phyloP scores from a whole-genome alignment of 2,888 invertebrate species.

The Amaurobius ferox region DNA sequence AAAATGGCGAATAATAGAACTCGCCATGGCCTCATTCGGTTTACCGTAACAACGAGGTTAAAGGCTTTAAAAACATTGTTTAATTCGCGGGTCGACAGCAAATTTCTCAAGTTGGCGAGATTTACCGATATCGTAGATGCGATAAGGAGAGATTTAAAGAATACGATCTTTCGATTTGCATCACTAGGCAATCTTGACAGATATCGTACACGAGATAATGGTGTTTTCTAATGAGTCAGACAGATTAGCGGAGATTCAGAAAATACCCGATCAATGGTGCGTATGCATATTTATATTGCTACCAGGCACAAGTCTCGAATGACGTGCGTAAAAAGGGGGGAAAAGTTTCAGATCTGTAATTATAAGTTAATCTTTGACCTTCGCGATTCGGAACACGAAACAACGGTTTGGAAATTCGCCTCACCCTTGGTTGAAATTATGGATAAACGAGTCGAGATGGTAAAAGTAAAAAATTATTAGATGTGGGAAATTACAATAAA shows the following conservation, averaged over 20 bases:
- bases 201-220: not conserved
- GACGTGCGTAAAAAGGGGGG: no score
- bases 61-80: slow-evolving; percentile 16
- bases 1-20: slow-evolving; percentile 36
- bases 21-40: slow-evolving; percentile 55
- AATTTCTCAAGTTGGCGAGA: slow-evolving; percentile 14
- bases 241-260: not conserved
- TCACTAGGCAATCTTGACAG: not conserved
- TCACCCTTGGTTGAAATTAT: no score
- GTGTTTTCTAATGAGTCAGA: not conserved
- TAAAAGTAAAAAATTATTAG: no score
- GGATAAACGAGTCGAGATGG: no score
- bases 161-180: not conserved
- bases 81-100: not conserved
- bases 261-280: no score
- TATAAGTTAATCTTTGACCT: no score
- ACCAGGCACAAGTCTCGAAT: no score
- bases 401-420: no score
- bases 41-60: slow-evolving; percentile 37
- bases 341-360: no score
- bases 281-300: no score
- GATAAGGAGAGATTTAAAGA: not conserved
- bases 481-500: no score
- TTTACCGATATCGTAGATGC: not conserved
- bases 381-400: no score